phyloP scores from a whole-genome alignment of 2,888 invertebrate genomes.

The Mactromeris polynyma region DNA sequence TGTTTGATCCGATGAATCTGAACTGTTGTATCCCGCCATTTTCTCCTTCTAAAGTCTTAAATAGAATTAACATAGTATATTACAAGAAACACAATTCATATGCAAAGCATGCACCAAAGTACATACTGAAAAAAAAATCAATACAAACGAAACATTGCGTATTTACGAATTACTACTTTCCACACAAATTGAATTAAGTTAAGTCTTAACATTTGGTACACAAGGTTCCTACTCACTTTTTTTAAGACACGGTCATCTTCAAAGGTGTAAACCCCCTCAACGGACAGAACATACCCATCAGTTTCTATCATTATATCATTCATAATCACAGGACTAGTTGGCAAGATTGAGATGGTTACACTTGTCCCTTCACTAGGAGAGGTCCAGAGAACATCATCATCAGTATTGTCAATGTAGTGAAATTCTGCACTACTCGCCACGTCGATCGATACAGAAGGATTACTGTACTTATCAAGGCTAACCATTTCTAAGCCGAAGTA shows the following conservation, averaged over 20 bases:
- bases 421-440: not conserved
- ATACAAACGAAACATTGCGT: no score
- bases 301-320: not conserved
- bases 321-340: not conserved
- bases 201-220: no score
- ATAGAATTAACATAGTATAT: no score
- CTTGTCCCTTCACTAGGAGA: not conserved
- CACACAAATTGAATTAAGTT: no score
- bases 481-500: not conserved
- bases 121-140: no score
- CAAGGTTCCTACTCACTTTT: not conserved
- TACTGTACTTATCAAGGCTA: not conserved
- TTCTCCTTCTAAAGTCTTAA: no score
- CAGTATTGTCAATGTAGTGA: not conserved
- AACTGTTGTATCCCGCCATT: no score
- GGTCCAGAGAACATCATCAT: not conserved
- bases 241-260: not conserved
- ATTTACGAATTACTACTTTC: no score
- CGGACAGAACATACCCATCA: not conserved
- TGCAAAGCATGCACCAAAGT: no score
- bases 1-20: no score
- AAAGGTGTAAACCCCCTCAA: not conserved
- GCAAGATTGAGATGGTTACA: not conserved
- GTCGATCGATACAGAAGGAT: not conserved
- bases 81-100: no score